Conservation (phyloP, 2,888 invertebrate genomes). For the Cataglyphis rosenhaueri region DNA sequence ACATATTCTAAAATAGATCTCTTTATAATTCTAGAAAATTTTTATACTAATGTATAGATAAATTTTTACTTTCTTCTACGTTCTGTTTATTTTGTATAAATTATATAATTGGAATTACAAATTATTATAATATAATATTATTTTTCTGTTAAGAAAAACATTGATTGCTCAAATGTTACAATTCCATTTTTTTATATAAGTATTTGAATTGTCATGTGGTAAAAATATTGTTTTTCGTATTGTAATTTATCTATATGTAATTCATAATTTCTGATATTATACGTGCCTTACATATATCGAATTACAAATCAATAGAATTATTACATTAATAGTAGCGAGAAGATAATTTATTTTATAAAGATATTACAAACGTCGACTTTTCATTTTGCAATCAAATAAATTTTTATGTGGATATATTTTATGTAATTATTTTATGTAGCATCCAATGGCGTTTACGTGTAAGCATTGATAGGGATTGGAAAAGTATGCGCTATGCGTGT, state of each 20-base stretch:
- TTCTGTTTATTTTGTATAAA: background rate
- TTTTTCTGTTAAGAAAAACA: background rate
- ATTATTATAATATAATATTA: background rate
- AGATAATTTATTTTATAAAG: slow-evolving; percentile 33
- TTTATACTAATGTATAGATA: background rate
- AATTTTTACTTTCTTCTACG: background rate
- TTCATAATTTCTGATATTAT: background rate
- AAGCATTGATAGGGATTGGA: slow-evolving; percentile 63
- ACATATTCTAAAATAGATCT: background rate
- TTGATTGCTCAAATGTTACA: background rate
- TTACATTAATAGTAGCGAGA: slow-evolving; percentile 17
- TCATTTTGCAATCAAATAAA: slow-evolving; percentile 26
- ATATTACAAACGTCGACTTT: background rate
- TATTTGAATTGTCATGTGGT: background rate
- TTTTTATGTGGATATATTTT: slow-evolving; percentile 23
- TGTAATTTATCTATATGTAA: slow-evolving; percentile 1
- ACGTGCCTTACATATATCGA: background rate
- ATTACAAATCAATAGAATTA: background rate
- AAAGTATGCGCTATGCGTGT: slow-evolving; percentile 49
- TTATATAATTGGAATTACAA: background rate
- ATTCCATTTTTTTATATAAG: background rate
- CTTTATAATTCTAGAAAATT: background rate
- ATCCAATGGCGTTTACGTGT: background rate
- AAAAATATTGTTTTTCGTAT: background rate
- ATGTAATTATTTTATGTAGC: background rate